Conservation (phyloP, 2,797 vertebrate genomes). For the Syngnathus rostellatus region DNA sequence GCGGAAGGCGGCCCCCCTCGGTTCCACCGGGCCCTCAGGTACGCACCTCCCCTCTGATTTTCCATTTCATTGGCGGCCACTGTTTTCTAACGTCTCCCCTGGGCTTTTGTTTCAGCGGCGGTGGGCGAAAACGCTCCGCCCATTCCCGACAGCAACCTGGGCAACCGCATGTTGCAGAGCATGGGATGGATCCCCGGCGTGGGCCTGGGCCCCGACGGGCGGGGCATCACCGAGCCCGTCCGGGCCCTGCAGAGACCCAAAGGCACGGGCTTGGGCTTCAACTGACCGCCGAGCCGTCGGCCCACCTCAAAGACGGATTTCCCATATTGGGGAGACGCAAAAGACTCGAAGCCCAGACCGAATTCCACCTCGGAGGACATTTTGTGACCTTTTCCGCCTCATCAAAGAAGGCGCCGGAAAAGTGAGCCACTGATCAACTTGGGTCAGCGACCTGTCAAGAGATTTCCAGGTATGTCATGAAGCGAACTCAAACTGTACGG, state of each 20-base stretch:
- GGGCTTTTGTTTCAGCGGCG: conserved; percentile 56
- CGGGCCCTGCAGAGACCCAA: conserved; percentile 81
- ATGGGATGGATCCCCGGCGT: conserved; percentile 92
- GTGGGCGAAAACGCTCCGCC: conserved; percentile 79
- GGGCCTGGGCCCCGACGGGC: conserved; percentile 87
- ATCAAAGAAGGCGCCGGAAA: conserved; percentile 7
- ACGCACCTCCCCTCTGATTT: conserved; percentile 45
- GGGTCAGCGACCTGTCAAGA: conserved; percentile 23
- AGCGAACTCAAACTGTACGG: conserved; percentile 19
- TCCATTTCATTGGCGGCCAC: conserved; percentile 3
- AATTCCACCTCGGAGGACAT: conserved; percentile 44
- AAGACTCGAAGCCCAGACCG: conserved; percentile 2
- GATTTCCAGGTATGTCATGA: neutral
- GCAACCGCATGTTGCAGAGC: conserved; percentile 89
- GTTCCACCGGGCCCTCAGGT: conserved; percentile 80
- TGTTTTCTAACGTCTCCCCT: neutral
- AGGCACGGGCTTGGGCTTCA: conserved; percentile 71
- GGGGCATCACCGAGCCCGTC: conserved; percentile 87
- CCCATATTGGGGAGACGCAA: conserved; percentile 61
- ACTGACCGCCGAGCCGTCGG: conserved; percentile 41
- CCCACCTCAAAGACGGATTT: conserved; percentile 22
- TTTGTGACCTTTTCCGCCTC: conserved; percentile 24
- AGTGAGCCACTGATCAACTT: conserved; percentile 14
- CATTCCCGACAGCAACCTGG: conserved; percentile 86
- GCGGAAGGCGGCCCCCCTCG: conserved; percentile 89